These are phyloP conservation scores for Bimastos eiseni DNA, from an alignment of 2,888 invertebrate species.

Conservation along the genomic window DNA sequence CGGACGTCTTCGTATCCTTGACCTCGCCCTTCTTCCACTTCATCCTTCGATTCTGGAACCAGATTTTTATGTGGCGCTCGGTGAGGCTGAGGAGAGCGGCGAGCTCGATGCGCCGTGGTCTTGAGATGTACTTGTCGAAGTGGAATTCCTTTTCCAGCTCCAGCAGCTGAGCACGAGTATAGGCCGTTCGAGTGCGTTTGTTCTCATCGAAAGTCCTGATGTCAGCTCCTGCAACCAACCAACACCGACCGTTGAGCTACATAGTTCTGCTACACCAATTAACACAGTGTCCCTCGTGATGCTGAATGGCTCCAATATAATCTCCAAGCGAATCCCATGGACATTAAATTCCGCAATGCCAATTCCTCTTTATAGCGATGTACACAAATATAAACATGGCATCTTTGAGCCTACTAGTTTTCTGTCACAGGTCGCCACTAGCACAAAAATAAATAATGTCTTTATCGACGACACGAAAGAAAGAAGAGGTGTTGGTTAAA, in stretches of 20 bases:
- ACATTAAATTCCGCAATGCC: not conserved
- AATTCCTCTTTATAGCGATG: too few species aligned
- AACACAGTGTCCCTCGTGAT: too few species aligned
- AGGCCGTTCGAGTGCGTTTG: conserved; percentile 88
- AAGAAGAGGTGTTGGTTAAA: too few species aligned
- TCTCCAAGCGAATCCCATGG: not conserved
- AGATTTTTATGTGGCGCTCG: conserved; percentile 78
- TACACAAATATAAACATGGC: too few species aligned
- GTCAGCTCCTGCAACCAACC: conserved; percentile 53
- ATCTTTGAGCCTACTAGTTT: too few species aligned
- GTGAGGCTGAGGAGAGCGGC: conserved; percentile 93
- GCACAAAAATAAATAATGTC: too few species aligned
- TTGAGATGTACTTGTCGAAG: conserved; percentile 95
- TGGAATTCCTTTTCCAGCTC: conserved; percentile 98
- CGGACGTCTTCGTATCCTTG: not conserved
- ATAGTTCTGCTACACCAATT: too few species aligned
- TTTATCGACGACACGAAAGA: too few species aligned
- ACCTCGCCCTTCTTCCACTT: conserved; percentile 56
- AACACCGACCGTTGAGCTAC: not conserved
- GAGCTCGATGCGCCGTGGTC: conserved; percentile 93
- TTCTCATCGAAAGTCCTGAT: conserved; percentile 58
- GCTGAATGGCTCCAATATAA: too few species aligned
- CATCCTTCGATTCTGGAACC: conserved; percentile 60
- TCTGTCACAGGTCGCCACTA: too few species aligned
- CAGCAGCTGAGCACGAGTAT: conserved; percentile 93